A percentile compares a stretch with the other conserved stretches of the same genome.
Conservation (phyloP, 2,797 vertebrate genomes). For the Malurus splendens region DNA sequence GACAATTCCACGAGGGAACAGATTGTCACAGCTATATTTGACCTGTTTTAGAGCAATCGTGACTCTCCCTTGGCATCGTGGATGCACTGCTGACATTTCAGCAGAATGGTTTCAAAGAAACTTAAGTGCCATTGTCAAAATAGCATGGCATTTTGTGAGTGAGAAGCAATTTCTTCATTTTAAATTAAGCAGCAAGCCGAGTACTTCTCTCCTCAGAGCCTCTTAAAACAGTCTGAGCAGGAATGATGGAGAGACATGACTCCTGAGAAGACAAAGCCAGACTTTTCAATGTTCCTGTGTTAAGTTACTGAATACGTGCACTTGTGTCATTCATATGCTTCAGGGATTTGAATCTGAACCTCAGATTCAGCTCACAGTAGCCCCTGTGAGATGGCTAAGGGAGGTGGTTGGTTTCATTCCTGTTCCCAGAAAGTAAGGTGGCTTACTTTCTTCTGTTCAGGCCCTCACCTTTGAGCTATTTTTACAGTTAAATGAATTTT, state of each 20-base stretch:
- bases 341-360: neutral
- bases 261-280: neutral
- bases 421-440: neutral
- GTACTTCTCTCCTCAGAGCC: neutral
- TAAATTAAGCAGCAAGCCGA: neutral
- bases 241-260: neutral
- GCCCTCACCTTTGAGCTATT: neutral
- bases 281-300: neutral
- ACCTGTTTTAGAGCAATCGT: neutral
- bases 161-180: neutral
- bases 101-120: neutral
- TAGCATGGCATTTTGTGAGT: neutral
- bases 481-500: neutral
- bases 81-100: conserved; percentile 7
- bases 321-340: neutral
- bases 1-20: neutral
- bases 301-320: neutral
- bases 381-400: neutral
- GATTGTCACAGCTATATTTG: conserved; percentile 24
- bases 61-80: neutral
- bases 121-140: neutral
- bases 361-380: neutral
- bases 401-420: neutral
- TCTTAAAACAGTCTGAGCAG: neutral
- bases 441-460: neutral